phyloP scores from a whole-genome alignment of 2,113 vertebrate genomes.

The Anoura caudifer region DNA sequence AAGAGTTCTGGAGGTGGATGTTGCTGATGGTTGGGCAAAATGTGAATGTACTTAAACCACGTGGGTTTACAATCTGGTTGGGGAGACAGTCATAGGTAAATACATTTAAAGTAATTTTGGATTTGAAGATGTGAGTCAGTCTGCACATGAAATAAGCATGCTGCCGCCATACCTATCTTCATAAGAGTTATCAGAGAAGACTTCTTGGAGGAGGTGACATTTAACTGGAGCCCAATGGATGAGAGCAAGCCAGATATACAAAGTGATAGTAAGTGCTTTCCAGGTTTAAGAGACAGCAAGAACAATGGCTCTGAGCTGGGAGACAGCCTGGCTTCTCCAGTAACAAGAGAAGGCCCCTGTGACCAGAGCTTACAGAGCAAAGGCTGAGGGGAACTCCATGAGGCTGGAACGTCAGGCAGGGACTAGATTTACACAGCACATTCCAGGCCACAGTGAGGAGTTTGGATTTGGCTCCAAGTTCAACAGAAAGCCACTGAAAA shows the following conservation, averaged over 20 bases:
- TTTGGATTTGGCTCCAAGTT: neutral
- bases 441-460: neutral
- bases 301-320: neutral
- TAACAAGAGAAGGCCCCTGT: neutral
- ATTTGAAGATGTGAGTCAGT: neutral
- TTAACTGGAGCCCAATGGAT: neutral
- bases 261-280: neutral
- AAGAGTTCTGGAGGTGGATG: neutral
- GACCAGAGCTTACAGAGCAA: neutral
- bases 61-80: neutral
- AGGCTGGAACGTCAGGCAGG: neutral
- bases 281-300: neutral
- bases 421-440: neutral
- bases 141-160: neutral
- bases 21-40: neutral
- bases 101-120: neutral
- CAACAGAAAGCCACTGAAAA: neutral
- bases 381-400: rapidly evolving
- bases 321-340: neutral
- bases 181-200: neutral
- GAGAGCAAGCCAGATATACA: neutral
- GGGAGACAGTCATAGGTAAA: neutral
- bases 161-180: neutral
- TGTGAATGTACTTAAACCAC: neutral
- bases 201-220: neutral